Conservation (phyloP, 2,797 vertebrate species). For the Enteromius argenteus region DNA sequence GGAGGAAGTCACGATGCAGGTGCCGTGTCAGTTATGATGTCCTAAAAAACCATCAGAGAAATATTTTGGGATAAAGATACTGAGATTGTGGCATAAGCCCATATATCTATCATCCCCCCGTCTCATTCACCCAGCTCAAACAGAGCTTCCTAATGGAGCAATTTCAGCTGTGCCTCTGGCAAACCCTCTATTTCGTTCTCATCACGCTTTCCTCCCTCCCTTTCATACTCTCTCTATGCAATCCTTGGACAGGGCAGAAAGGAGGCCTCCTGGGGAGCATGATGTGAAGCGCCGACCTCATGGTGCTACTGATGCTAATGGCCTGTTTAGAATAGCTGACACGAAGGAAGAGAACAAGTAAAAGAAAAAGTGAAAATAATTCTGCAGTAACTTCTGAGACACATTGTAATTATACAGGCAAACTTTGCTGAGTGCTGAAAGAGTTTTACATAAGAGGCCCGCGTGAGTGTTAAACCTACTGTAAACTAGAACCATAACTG, state of each 20-base stretch:
- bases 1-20: conserved; percentile 7
- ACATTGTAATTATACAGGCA: not conserved
- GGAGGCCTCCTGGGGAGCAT: conserved; percentile 49
- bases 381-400: not conserved
- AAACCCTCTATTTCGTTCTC: conserved; percentile 66
- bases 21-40: not conserved
- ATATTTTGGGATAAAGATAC: conserved; percentile 19
- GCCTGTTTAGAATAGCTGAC: conserved; percentile 31
- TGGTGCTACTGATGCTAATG: conserved; percentile 29
- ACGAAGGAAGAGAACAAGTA: conserved; percentile 10
- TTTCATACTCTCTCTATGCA: conserved; percentile 16
- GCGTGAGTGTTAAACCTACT: not conserved
- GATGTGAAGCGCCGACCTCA: not conserved
- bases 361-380: not conserved
- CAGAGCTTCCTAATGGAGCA: conserved; percentile 73
- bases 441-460: not conserved
- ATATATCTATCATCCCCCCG: conserved; percentile 39
- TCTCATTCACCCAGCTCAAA: conserved; percentile 71
- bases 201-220: conserved; percentile 6
- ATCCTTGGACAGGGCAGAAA: conserved; percentile 39
- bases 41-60: conserved; percentile 20
- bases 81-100: conserved; percentile 30
- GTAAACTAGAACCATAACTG: not conserved
- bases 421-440: not conserved
- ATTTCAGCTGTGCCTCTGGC: conserved; percentile 74